Evolutionary conservation across 2,797 vertebrate species (phyloP).

Genomic region (Cirrhinus molitorella): DNA sequence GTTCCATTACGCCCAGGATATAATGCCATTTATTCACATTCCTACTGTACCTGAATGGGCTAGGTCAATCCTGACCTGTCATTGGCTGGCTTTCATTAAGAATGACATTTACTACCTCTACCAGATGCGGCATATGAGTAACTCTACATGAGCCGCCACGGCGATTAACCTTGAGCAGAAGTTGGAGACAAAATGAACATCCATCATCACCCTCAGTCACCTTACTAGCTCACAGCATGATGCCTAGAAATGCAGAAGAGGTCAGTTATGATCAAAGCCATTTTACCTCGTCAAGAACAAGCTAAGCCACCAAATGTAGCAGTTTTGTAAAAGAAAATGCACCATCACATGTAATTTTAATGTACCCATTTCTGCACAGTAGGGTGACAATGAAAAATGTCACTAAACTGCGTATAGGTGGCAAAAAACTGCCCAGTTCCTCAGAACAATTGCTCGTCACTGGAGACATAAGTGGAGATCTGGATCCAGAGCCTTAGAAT

Average conservation of each 20-base stretch:
- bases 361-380: neutral
- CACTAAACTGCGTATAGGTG: neutral
- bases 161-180: slow-evolving; percentile 55
- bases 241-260: neutral
- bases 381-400: neutral
- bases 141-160: slow-evolving; percentile 33
- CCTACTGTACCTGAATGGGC: neutral
- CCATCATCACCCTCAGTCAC: slow-evolving; percentile 10
- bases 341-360: neutral
- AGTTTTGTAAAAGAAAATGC: neutral
- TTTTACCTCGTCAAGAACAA: neutral
- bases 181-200: slow-evolving; percentile 10
- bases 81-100: slow-evolving; percentile 27
- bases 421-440: neutral
- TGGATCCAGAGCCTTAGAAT: neutral
- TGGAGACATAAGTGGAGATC: neutral
- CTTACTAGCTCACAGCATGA: neutral
- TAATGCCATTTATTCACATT: neutral
- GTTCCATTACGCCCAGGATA: neutral
- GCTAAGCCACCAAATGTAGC: neutral
- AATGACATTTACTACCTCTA: slow-evolving; percentile 18
- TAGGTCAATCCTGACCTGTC: neutral
- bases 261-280: slow-evolving; percentile 3
- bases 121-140: slow-evolving; percentile 22
- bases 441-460: neutral